Percentiles rank a stretch among this genome's conserved stretches.
phyloP scores from a whole-genome alignment of 2,113 vertebrate species.

The Australoheros scitulus region DNA sequence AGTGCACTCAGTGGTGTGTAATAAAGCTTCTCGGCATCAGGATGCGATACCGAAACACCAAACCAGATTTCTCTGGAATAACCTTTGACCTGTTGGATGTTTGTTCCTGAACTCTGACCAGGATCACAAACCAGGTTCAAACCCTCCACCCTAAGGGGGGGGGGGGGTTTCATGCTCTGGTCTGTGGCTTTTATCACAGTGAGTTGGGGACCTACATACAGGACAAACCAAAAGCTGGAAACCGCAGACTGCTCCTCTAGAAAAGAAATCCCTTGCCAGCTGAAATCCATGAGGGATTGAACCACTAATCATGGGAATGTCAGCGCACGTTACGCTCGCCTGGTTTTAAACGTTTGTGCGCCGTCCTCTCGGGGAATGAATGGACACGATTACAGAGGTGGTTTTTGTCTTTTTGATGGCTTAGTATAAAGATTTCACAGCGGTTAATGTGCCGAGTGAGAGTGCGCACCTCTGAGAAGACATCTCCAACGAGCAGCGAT shows the following conservation, averaged over 20 bases:
- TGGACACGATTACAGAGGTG: background rate
- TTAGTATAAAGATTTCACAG: background rate
- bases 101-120: background rate
- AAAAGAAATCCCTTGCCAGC: too few species aligned
- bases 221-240: background rate
- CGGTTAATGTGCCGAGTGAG: background rate
- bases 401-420: background rate
- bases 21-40: too few species aligned
- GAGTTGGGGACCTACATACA: rapidly evolving
- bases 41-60: background rate
- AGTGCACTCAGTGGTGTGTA: background rate
- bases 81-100: background rate
- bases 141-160: background rate
- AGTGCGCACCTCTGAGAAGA: background rate
- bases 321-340: rapidly evolving
- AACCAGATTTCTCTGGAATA: background rate
- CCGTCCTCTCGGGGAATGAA: too few species aligned
- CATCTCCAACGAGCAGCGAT: background rate
- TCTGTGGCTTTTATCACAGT: background rate
- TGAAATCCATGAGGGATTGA: background rate
- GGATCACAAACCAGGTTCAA: background rate
- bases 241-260: background rate
- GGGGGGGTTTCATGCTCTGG: background rate
- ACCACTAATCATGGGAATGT: too few species aligned
- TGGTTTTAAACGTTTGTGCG: background rate